Conservation (phyloP, 2,797 vertebrate genomes). For the Ptychadena robeensis region DNA sequence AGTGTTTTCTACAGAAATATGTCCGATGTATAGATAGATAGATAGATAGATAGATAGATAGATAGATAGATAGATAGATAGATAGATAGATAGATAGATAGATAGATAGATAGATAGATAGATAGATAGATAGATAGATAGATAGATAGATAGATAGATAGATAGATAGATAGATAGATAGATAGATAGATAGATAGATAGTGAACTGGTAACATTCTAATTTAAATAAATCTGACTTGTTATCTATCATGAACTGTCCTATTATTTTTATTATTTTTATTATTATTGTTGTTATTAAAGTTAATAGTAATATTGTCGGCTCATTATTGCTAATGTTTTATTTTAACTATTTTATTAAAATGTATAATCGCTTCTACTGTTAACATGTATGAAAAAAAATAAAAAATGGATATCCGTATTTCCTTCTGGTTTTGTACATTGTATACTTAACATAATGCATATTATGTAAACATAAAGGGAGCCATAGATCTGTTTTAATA, state of each 20-base stretch:
- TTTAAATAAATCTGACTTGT: neutral
- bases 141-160: neutral
- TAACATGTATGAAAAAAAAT: too few relatives aligned
- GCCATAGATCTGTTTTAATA: too few relatives aligned
- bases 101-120: neutral
- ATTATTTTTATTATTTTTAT: neutral
- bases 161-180: slow-evolving; percentile 1
- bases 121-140: slow-evolving; percentile 18
- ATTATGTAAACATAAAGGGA: neutral
- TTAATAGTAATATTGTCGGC: too few relatives aligned
- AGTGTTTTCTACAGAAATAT: slow-evolving; percentile 3
- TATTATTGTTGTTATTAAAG: too few relatives aligned
- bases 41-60: slow-evolving; percentile 11
- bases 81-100: neutral
- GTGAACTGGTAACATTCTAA: too few relatives aligned
- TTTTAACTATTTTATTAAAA: too few relatives aligned
- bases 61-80: neutral
- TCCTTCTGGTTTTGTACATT: too few relatives aligned
- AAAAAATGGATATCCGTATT: too few relatives aligned
- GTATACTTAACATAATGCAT: neutral
- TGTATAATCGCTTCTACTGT: too few relatives aligned
- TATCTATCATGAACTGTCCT: neutral
- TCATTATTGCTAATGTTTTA: too few relatives aligned
- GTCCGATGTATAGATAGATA: neutral
- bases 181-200: neutral